A percentile compares a stretch with the other conserved stretches of the same genome.
Evolutionary conservation across 2,113 vertebrate species (phyloP).

Genomic region (Tetrao urogallus): DNA sequence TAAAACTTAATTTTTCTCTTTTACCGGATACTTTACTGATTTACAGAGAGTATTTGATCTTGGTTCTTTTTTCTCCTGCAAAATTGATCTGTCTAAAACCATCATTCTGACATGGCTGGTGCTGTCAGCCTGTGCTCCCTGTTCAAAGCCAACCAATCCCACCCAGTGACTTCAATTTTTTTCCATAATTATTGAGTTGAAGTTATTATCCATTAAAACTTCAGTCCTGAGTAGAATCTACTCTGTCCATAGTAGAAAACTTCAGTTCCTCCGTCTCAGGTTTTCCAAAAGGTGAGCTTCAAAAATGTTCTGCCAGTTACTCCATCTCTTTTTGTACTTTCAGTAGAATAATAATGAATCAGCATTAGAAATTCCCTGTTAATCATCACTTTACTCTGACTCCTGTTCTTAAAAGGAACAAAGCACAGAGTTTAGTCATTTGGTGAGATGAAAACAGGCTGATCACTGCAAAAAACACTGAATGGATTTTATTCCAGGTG

Average conservation of each 20-base stretch:
- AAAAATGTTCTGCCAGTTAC: neutral
- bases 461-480: neutral
- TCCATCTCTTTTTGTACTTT: neutral
- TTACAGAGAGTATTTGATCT: slow-evolving; percentile 14
- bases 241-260: neutral
- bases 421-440: neutral
- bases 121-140: slow-evolving; percentile 1
- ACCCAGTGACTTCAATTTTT: slow-evolving; percentile 1
- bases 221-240: neutral
- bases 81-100: slow-evolving; percentile 44
- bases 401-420: neutral
- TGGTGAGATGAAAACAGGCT: neutral
- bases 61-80: neutral
- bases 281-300: neutral
- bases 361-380: neutral
- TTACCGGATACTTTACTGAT: slow-evolving; percentile 17
- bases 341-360: neutral
- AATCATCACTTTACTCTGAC: neutral
- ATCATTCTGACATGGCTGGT: slow-evolving; percentile 19
- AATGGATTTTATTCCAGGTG: neutral
- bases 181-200: slow-evolving; percentile 25
- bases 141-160: slow-evolving; percentile 15
- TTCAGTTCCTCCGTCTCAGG: neutral
- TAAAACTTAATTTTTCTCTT: slow-evolving; percentile 30
- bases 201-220: neutral